phyloP scores from a whole-genome alignment of 2,888 invertebrate genomes.

The Drosophila fulvimacula region DNA sequence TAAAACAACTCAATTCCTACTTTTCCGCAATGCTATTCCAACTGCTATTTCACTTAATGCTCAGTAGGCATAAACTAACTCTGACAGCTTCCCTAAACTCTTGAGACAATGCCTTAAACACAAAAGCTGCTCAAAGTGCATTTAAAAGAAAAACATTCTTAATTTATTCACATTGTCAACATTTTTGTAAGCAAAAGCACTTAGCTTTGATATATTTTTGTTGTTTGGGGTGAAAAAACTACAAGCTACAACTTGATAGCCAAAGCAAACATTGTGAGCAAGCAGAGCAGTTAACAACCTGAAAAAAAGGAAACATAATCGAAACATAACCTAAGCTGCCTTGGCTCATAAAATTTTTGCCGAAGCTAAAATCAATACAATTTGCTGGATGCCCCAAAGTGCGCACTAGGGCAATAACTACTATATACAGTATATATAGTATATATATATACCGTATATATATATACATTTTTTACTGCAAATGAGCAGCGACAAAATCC shows the following conservation, averaged over 20 bases:
- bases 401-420: slow-evolving; percentile 12
- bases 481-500: slow-evolving; percentile 54
- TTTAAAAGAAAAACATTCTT: slow-evolving; percentile 9
- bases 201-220: slow-evolving; percentile 22
- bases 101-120: neutral
- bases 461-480: slow-evolving; percentile 68
- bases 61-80: neutral
- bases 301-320: slow-evolving; percentile 18
- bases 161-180: slow-evolving; percentile 20
- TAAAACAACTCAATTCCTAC: neutral
- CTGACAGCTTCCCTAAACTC: neutral
- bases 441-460: neutral
- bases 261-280: slow-evolving; percentile 11
- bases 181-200: slow-evolving; percentile 33
- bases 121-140: slow-evolving; percentile 9
- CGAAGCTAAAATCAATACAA: slow-evolving; percentile 58
- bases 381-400: slow-evolving; percentile 28
- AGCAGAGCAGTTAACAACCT: slow-evolving; percentile 41
- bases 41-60: neutral
- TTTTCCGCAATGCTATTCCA: neutral
- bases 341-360: slow-evolving; percentile 38
- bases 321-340: slow-evolving; percentile 31
- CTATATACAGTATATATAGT: slow-evolving; percentile 12
- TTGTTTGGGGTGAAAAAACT: slow-evolving; percentile 14
- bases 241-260: slow-evolving; percentile 7